phyloP scores from a whole-genome alignment of 2,113 vertebrate genomes.

The Alethe diademata region DNA sequence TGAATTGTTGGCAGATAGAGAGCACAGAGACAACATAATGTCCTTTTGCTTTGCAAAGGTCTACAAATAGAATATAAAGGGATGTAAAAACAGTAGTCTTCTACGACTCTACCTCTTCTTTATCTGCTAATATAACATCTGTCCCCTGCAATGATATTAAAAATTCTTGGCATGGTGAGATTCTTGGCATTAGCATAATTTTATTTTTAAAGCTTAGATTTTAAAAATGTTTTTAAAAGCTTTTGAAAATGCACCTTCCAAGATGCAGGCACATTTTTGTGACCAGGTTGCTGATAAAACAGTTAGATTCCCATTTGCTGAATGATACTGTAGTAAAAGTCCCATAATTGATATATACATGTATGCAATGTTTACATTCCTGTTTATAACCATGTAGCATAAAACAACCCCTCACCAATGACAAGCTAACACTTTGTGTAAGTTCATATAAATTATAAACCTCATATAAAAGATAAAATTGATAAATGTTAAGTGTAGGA shows the following conservation, averaged over 20 bases:
- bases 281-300: neutral
- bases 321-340: neutral
- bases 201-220: neutral
- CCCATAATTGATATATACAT: neutral
- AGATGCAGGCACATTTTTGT: neutral
- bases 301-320: neutral
- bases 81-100: neutral
- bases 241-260: neutral
- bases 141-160: neutral
- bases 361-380: neutral
- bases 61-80: conserved; percentile 34
- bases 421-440: neutral
- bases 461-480: neutral
- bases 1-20: conserved; percentile 42
- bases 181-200: neutral
- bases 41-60: neutral
- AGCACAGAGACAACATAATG: neutral
- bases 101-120: neutral
- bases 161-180: neutral
- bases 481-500: neutral
- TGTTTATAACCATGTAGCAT: neutral
- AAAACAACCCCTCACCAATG: neutral
- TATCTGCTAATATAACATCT: conserved; percentile 9
- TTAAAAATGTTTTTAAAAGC: neutral
- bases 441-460: neutral